Evolutionary conservation across 2,113 vertebrate species (phyloP).

Genomic region (Bujurquina vittata): DNA sequence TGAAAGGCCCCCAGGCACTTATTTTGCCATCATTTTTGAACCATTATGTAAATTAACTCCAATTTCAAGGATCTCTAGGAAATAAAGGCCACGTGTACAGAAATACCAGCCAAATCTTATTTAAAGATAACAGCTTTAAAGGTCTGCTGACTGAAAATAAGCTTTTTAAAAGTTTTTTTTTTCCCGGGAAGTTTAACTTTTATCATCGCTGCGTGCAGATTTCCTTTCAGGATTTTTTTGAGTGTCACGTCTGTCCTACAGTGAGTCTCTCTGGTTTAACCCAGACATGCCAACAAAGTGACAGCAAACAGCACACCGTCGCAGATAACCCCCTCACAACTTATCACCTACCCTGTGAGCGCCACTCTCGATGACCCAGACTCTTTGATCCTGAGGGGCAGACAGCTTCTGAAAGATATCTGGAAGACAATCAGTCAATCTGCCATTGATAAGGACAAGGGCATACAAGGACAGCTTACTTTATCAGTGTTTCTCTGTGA

Average conservation of each 20-base stretch:
- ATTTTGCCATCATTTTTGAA: neutral
- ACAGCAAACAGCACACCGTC: slow-evolving; percentile 1
- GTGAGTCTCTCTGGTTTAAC: neutral
- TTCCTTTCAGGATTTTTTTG: neutral
- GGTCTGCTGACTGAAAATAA: accelerated
- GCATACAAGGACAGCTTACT: neutral
- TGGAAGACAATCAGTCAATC: slow-evolving; percentile 51
- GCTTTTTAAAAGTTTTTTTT: neutral
- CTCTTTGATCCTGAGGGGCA: slow-evolving; percentile 82
- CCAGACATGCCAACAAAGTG: neutral
- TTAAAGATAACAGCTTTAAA: neutral
- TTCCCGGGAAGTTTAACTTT: neutral
- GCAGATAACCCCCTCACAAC: neutral
- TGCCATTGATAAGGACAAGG: neutral
- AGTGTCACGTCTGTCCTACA: neutral
- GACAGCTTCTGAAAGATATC: slow-evolving; percentile 92
- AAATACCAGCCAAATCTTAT: neutral
- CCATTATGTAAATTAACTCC: neutral
- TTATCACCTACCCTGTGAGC: slow-evolving; percentile 81
- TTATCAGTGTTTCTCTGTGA: neutral
- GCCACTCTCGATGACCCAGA: slow-evolving; percentile 82
- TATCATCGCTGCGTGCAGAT: neutral
- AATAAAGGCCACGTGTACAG: neutral
- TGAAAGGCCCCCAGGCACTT: neutral
- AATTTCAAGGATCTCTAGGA: neutral